Base-by-base conservation (phyloP, 2,888 invertebrate species). In the Electrophaes corylata region DNA sequence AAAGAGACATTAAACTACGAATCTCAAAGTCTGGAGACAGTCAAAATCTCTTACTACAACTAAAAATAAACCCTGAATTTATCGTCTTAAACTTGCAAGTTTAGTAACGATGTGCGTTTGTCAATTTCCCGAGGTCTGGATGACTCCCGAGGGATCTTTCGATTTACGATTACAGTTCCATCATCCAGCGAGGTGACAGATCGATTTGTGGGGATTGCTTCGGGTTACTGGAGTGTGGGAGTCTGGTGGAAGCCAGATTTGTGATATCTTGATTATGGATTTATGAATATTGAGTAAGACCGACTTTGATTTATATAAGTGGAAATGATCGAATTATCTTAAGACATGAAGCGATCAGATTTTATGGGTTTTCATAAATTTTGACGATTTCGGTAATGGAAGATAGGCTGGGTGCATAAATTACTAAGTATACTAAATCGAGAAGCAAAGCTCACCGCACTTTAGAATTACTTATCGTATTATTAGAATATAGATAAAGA, bases 91-190 rank as follows among this genome's bases (percentile, higher is more conserved):
- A 57, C 48, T 57, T 57, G 56, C 44, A 61, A 60, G 58, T 60
- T 53, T 55, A 57, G 60, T 60, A 54, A 66, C 56, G 62, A 62
- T 61, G 59, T 59, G 52, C 62, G 64, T 63, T 59, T 64, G 60
- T 61, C 66, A 64, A 66, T 61, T 64, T 63, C 60, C 62, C 51
- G 57, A 62, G 48, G 29, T 35, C 43, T 43, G 54, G 54, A 60
- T 51, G 35, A 46, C 20, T 53, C 57, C 51, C 49, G 12, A 37
- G 59, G 54, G 59, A 50, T 45, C 49, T 49, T 31, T 49, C 58
- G 41, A 53, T 58, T 53, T 64, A 62, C 60, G 66, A 60, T 52
- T 55, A 57, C 64, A 50, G 55, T 59, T 53, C 60, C 62, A 60
- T 64, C 62, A 62, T 59, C 56, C 50, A 41, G 58, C 48, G 62